These are phyloP conservation scores for Polypedilum pembai DNA, from an alignment of 1,140 invertebrate genomes.

Conservation along the genomic window DNA sequence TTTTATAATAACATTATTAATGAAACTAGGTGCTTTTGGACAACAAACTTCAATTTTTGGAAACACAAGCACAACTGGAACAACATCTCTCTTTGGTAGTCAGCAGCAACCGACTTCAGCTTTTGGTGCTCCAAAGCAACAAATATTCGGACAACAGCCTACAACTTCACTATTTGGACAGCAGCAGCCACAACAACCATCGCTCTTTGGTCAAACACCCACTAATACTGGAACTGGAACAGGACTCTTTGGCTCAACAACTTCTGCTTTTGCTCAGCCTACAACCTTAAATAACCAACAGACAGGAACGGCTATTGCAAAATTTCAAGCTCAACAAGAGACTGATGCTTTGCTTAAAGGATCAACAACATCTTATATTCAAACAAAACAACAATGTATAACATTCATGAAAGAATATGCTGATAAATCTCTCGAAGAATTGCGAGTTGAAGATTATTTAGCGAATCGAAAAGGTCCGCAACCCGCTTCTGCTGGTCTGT, in stretches of 20 bases:
- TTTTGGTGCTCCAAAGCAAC: slow-evolving; percentile 55
- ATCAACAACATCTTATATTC: slow-evolving; percentile 64
- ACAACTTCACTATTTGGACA: slow-evolving; percentile 52
- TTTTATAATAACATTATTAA: background rate
- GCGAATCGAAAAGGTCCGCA: slow-evolving; percentile 74
- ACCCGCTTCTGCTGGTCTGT: slow-evolving; percentile 35
- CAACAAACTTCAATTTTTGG: slow-evolving; percentile 33
- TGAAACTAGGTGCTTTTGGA: slow-evolving; percentile 29
- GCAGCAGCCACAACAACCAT: slow-evolving; percentile 43
- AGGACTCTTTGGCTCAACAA: slow-evolving; percentile 53
- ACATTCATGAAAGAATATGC: slow-evolving; percentile 98
- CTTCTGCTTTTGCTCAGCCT: slow-evolving; percentile 37
- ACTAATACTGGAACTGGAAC: slow-evolving; percentile 46
- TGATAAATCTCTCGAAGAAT: slow-evolving; percentile 84
- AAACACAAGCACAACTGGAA: slow-evolving; percentile 30
- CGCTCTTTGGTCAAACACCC: slow-evolving; percentile 53
- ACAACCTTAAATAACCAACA: slow-evolving; percentile 37
- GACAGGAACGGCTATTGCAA: slow-evolving; percentile 65
- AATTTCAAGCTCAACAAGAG: slow-evolving; percentile 80
- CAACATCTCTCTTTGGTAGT: slow-evolving; percentile 48
- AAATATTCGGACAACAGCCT: slow-evolving; percentile 47
- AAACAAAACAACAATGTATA: slow-evolving; percentile 89
- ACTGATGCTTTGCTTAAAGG: slow-evolving; percentile 89
- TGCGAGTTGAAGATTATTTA: slow-evolving; percentile 87
- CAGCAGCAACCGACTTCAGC: slow-evolving; percentile 45